phyloP scores from a whole-genome alignment of 2,888 invertebrate genomes.

The Anthrax anthrax region DNA sequence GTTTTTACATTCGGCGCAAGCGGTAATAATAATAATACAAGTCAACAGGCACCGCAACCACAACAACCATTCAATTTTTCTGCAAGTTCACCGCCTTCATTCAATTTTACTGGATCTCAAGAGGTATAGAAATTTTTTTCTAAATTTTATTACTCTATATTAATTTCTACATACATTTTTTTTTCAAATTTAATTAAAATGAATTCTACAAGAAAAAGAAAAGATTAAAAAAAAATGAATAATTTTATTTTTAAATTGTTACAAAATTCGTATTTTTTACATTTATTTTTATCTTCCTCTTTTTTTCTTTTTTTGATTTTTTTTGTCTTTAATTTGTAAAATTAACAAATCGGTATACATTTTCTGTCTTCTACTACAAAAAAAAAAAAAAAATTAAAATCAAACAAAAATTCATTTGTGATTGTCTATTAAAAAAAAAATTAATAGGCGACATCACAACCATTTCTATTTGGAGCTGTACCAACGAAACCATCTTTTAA shows the following conservation, averaged over 20 bases:
- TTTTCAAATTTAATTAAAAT: no score
- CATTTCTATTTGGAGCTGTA: slow-evolving; percentile 25
- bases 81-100: slow-evolving; percentile 6
- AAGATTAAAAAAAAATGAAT: no score
- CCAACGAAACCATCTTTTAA: slow-evolving; percentile 23
- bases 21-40: slow-evolving; percentile 12
- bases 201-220: no score
- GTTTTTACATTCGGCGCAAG: slow-evolving; percentile 15
- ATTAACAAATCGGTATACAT: not conserved
- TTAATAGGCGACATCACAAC: slow-evolving; percentile 16
- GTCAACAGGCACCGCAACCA: slow-evolving; percentile 2
- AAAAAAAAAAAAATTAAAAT: not conserved
- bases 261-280: not conserved
- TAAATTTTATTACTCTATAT: no score
- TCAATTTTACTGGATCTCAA: slow-evolving; percentile 9
- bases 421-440: slow-evolving; percentile 1
- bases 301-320: not conserved
- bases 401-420: not conserved
- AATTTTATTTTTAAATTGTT: no score
- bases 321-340: not conserved
- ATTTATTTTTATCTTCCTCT: slow-evolving; percentile 1
- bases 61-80: slow-evolving; percentile 13
- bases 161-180: no score
- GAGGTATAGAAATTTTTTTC: slow-evolving; percentile 9
- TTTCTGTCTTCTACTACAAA: not conserved